phyloP scores from a whole-genome alignment of 2,797 vertebrate species.

The Lutjanus argentimaculatus region DNA sequence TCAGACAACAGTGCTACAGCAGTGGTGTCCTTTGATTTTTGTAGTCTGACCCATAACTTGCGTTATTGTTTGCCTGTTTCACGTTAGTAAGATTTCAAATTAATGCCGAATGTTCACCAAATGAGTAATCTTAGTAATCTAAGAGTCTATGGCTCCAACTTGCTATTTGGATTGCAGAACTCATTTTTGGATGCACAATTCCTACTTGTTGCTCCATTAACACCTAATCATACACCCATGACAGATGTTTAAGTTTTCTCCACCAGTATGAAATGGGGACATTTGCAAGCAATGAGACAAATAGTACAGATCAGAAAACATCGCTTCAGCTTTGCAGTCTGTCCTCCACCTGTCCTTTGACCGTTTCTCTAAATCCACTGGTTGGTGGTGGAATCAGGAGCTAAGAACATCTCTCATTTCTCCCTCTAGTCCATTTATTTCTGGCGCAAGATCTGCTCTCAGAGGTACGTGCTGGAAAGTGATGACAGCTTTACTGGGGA shows the following conservation, averaged over 20 bases:
- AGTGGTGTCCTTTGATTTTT: too few relatives aligned
- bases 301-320: background rate
- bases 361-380: conserved; percentile 41
- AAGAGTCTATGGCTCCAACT: too few relatives aligned
- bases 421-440: conserved; percentile 62
- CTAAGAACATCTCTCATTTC: conserved; percentile 48
- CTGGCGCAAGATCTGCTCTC: conserved; percentile 55
- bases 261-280: background rate
- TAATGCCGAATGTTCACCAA: too few relatives aligned
- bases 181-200: too few relatives aligned
- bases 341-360: conserved; percentile 37
- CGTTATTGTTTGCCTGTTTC: too few relatives aligned
- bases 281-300: background rate
- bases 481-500: conserved; percentile 47
- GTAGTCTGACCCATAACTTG: too few relatives aligned
- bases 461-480: conserved; percentile 33
- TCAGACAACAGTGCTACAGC: too few relatives aligned
- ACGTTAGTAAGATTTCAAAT: too few relatives aligned
- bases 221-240: too few relatives aligned
- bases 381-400: conserved; percentile 33
- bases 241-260: background rate
- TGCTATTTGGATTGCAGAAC: too few relatives aligned
- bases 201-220: too few relatives aligned
- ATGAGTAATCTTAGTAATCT: too few relatives aligned
- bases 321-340: background rate